A percentile compares a stretch with the other conserved stretches of the same genome.
Evolutionary conservation across 2,797 vertebrate species (phyloP).

Genomic region (Neosilurus mollespiculum): DNA sequence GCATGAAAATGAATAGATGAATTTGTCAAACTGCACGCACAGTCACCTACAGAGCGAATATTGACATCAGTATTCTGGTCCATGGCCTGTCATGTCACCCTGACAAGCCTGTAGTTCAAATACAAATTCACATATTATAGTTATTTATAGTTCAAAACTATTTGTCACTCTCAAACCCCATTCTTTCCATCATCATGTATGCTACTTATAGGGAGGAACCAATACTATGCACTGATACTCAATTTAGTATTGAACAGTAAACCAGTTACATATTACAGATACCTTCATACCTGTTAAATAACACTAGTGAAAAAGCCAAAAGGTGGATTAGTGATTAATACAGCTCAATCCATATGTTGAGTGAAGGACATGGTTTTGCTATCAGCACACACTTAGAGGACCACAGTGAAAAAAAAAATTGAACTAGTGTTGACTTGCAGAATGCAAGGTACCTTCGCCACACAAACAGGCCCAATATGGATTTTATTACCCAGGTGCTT

Average conservation of each 20-base stretch:
- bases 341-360: neutral
- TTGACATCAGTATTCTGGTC: conserved; percentile 28
- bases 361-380: neutral
- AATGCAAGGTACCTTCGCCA: too few species aligned
- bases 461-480: too few species aligned
- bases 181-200: neutral
- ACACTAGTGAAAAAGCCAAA: neutral
- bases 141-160: neutral
- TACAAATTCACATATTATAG: conserved; percentile 9
- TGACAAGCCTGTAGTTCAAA: conserved; percentile 28
- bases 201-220: neutral
- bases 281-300: neutral
- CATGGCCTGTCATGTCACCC: conserved; percentile 18
- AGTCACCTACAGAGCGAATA: conserved; percentile 6
- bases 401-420: neutral
- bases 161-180: neutral
- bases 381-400: neutral
- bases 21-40: conserved; percentile 21
- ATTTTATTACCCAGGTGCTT: too few species aligned
- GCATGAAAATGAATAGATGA: conserved; percentile 28
- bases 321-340: conserved; percentile 18
- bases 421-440: neutral
- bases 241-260: neutral
- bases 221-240: neutral
- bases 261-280: neutral